Base-by-base conservation (phyloP, 2,888 invertebrate genomes). In the Rambutsinella grinnellia region DNA sequence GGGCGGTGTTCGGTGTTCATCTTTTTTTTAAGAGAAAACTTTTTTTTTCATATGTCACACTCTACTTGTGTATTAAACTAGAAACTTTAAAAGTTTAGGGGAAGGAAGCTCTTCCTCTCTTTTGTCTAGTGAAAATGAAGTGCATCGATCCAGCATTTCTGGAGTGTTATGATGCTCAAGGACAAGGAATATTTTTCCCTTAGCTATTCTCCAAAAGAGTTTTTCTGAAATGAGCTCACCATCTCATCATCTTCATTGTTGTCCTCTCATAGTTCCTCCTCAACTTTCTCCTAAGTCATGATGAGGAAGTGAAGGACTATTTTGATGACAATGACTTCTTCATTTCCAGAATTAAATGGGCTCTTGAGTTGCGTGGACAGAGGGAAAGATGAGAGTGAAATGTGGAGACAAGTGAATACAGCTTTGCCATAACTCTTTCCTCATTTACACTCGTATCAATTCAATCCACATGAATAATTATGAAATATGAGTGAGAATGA, bases 81-180 rank as follows among this genome's bases (percentile, higher is more conserved):
- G 21, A 53, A 53, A 53, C 53, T n/a, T 24, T 56, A 23, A 56
- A 56, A 56, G 56, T 56, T 56, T 23, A 56, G n/a, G 56, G n/a
- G 26, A 56, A 23, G 36, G 36, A 36, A 36, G 23, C 28, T 36
- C 36, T 65, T 67, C 63, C 44, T 72, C 54, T 44, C 54, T 69
- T 69, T 76, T 76, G 68, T 70, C 76, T 76, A 65, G 76, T 66
- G 76, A 76, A 76, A 76, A 76, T 76, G 76, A 76, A 76, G 76
- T 76, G 69, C 76, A 76, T 76, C 76, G 76, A 76, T 76, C 70
- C 62, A 27, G n/a, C 24, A 56, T 56, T 19, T 47, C 51, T 51
- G 56, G 60, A 21, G 8, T 53, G 60, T 47, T 54, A 15, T 46
- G 24, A 62, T 47, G 53, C 58, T 69, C 27, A 69, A 69, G 68